phyloP scores from a whole-genome alignment of 2,888 invertebrate species.

The Petrolisthes cinctipes region DNA sequence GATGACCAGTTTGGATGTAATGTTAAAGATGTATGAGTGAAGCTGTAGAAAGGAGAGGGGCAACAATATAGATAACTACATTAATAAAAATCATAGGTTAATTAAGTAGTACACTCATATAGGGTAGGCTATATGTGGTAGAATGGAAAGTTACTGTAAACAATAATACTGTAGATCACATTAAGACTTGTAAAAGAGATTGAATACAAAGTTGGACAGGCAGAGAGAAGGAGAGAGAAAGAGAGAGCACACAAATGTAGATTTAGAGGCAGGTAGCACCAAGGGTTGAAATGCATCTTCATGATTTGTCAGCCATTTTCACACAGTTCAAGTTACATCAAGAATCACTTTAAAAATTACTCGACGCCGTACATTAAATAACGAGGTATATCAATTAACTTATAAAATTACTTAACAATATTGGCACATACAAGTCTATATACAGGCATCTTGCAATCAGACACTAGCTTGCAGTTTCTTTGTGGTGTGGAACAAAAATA shows the following conservation, averaged over 20 bases:
- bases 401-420: slow-evolving; percentile 60
- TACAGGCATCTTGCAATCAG: slow-evolving; percentile 24
- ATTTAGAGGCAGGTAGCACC: slow-evolving; percentile 54
- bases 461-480: not conserved
- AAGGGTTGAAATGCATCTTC: slow-evolving; percentile 54
- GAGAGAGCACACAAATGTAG: slow-evolving; percentile 41
- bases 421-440: slow-evolving; percentile 58
- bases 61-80: not conserved
- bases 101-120: not conserved
- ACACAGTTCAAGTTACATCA: slow-evolving; percentile 36
- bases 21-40: not conserved
- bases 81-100: not conserved
- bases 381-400: slow-evolving; percentile 62
- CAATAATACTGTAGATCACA: slow-evolving; percentile 5
- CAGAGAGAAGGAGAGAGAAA: slow-evolving; percentile 14
- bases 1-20: slow-evolving; percentile 2
- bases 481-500: not conserved
- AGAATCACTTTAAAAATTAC: slow-evolving; percentile 23
- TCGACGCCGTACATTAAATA: slow-evolving; percentile 56
- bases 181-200: not conserved
- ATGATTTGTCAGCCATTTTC: slow-evolving; percentile 43
- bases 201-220: not conserved
- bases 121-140: not conserved
- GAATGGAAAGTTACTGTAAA: not conserved
- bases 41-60: not conserved